Conservation (phyloP, 2,888 invertebrate genomes). For the Netelia melanura region DNA sequence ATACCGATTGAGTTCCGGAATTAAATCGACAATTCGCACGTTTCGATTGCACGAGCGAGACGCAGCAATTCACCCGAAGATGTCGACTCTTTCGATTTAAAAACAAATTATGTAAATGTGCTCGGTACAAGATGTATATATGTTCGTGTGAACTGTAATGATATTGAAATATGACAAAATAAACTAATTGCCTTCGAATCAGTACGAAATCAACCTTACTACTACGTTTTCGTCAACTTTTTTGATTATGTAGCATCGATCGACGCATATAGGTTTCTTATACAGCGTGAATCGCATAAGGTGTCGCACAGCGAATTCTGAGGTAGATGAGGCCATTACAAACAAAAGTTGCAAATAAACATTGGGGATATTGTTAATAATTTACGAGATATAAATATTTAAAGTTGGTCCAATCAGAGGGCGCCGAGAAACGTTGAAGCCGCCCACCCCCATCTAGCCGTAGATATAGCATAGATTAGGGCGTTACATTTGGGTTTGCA, state of each 20-base stretch:
- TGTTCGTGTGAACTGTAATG: conserved; percentile 82
- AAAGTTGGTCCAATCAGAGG: too few relatives aligned
- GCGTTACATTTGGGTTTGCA: too few relatives aligned
- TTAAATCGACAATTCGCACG: conserved; percentile 60
- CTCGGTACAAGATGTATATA: conserved; percentile 78
- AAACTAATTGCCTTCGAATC: conserved; percentile 81
- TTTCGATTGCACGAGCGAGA: conserved; percentile 66
- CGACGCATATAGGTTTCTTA: too few relatives aligned
- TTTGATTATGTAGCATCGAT: not conserved
- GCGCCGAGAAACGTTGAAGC: too few relatives aligned
- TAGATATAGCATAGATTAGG: too few relatives aligned
- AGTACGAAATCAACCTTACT: conserved; percentile 28
- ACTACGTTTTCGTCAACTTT: not conserved
- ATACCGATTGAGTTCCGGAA: conserved; percentile 63
- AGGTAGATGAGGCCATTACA: too few relatives aligned
- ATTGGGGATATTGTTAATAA: too few relatives aligned
- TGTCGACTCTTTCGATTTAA: conserved; percentile 56
- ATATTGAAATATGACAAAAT: conserved; percentile 78
- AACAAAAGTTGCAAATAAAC: too few relatives aligned
- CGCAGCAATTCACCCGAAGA: conserved; percentile 59
- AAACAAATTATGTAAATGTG: conserved; percentile 79
- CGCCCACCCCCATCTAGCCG: too few relatives aligned
- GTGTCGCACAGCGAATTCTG: too few relatives aligned
- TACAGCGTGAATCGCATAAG: too few relatives aligned
- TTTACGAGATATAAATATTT: too few relatives aligned